phyloP scores from a whole-genome alignment of 2,888 invertebrate genomes.

The Thymelicus lineola region DNA sequence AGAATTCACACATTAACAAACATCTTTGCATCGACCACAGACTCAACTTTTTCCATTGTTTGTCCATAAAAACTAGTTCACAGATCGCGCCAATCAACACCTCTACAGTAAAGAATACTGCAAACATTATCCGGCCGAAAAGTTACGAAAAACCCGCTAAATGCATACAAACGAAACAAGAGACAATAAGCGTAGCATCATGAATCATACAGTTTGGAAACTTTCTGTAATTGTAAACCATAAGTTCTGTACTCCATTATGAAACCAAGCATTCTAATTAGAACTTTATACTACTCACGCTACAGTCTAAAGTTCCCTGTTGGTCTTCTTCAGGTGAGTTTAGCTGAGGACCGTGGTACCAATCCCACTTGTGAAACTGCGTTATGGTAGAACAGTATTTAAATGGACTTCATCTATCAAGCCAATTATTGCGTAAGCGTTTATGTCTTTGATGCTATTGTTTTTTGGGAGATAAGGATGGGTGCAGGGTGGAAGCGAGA shows the following conservation, averaged over 20 bases:
- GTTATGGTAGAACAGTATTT: conserved; percentile 54
- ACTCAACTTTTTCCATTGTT: conserved; percentile 45
- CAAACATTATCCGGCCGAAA: conserved; percentile 52
- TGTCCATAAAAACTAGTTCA: conserved; percentile 51
- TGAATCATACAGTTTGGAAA: conserved; percentile 75
- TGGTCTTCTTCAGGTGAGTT: neutral
- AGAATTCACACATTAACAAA: conserved; percentile 24
- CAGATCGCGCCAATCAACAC: conserved; percentile 66
- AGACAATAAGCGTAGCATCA: conserved; percentile 65
- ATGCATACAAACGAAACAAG: conserved; percentile 52
- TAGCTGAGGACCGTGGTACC: conserved; percentile 33
- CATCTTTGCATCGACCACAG: conserved; percentile 33
- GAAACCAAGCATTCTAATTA: neutral
- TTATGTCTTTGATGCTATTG: conserved; percentile 50
- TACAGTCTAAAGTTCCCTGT: neutral
- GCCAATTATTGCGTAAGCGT: conserved; percentile 50
- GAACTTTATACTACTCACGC: neutral
- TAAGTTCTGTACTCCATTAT: conserved; percentile 10
- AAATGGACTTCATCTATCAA: conserved; percentile 68
- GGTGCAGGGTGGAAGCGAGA: conserved; percentile 12
- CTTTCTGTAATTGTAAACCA: conserved; percentile 51
- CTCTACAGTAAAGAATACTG: conserved; percentile 59
- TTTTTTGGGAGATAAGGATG: conserved; percentile 45
- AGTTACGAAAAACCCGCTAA: conserved; percentile 53
- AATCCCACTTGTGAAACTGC: conserved; percentile 64